phyloP scores from a whole-genome alignment of 1,140 invertebrate genomes.

The Neelides sp. region DNA sequence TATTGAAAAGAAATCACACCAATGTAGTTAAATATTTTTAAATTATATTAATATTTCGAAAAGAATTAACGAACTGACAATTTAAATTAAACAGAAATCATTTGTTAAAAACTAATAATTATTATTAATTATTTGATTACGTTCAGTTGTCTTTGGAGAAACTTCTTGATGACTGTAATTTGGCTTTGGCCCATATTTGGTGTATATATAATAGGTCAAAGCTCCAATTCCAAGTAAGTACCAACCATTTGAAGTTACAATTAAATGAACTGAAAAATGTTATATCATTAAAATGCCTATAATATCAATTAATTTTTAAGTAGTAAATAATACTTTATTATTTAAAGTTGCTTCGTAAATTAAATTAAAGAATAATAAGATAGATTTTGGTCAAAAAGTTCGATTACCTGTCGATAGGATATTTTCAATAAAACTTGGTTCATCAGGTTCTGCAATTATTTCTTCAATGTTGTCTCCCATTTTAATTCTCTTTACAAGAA shows the following conservation, averaged over 20 bases:
- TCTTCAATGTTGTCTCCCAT: constrained; percentile 15
- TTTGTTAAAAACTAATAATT: neutral
- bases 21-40: neutral
- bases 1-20: neutral
- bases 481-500: neutral
- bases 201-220: neutral
- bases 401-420: constrained; percentile 1
- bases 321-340: neutral
- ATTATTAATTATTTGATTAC: neutral
- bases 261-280: constrained; percentile 1
- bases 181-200: neutral
- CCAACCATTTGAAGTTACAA: constrained; percentile 10
- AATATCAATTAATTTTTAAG: neutral
- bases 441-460: constrained; percentile 12
- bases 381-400: too few relatives aligned
- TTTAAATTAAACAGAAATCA: neutral
- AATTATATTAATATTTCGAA: neutral
- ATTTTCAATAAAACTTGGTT: neutral
- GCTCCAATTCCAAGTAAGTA: constrained; percentile 4
- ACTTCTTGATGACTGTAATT: neutral
- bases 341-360: too few relatives aligned
- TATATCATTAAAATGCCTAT: neutral
- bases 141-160: too few relatives aligned
- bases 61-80: too few relatives aligned
- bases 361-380: neutral